Percentiles rank a stretch among this genome's conserved stretches.
Evolutionary conservation across 1,140 invertebrate genomes (phyloP).

Genomic region (Drosophila baimaii): DNA sequence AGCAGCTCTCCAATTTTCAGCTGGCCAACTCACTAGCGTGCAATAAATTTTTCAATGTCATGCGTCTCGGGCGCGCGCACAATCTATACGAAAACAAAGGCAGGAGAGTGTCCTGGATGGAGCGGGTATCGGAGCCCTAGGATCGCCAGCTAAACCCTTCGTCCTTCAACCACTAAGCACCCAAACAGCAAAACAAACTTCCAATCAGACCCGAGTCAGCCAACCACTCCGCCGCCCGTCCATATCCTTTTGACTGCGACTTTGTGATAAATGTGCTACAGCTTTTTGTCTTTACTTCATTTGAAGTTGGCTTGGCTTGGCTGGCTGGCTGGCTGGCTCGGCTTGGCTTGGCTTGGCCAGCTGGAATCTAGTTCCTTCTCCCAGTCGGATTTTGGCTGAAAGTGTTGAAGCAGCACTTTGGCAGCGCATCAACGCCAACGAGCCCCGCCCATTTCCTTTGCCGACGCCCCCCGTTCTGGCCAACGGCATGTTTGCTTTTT

Average conservation of each 20-base stretch:
- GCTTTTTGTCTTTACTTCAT: conserved; percentile 82
- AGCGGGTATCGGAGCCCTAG: conserved; percentile 32
- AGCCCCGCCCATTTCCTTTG: conserved; percentile 22
- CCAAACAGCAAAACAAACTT: conserved; percentile 79
- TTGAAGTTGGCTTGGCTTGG: conserved; percentile 62
- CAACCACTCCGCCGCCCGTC: conserved; percentile 26
- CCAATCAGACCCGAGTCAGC: conserved; percentile 74
- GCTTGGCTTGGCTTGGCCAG: conserved; percentile 29
- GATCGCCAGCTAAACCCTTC: conserved; percentile 25
- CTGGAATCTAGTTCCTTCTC: conserved; percentile 17
- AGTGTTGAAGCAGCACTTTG: conserved; percentile 82
- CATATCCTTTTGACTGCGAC: conserved; percentile 53
- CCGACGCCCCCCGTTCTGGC: conserved; percentile 34
- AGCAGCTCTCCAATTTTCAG: conserved; percentile 38
- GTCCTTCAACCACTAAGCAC: conserved; percentile 69
- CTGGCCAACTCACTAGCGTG: conserved; percentile 75
- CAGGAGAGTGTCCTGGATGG: conserved; percentile 26
- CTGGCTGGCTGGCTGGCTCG: conserved; percentile 42
- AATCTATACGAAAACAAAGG: conserved; percentile 68
- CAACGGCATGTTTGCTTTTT: conserved; percentile 75
- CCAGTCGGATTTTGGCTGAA: conserved; percentile 42
- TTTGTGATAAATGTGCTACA: conserved; percentile 82
- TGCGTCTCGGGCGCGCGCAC: conserved; percentile 65
- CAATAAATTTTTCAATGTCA: conserved; percentile 83
- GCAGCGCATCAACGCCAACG: conserved; percentile 78